Evolutionary conservation across 2,888 invertebrate genomes (phyloP).

Genomic region (Pegoplata infirma): DNA sequence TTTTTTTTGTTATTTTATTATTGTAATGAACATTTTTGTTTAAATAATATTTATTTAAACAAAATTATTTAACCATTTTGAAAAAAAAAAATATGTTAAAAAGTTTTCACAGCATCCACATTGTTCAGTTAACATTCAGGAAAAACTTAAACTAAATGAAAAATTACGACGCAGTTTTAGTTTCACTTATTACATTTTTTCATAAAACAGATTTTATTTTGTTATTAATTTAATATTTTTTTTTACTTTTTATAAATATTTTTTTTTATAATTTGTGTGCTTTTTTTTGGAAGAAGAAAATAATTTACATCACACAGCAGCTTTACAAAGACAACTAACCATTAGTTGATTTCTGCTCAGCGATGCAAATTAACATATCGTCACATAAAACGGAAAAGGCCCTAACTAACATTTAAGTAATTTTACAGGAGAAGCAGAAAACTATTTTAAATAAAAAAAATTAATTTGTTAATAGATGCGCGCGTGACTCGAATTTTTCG

Average conservation of each 20-base stretch:
- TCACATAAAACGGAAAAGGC: too few species aligned
- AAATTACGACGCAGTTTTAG: not conserved
- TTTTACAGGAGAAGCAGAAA: too few species aligned
- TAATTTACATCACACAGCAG: conserved; percentile 52
- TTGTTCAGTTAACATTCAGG: conserved; percentile 35
- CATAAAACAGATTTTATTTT: not conserved
- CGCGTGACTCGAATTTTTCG: too few species aligned
- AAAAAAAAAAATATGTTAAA: not conserved
- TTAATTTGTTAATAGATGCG: too few species aligned
- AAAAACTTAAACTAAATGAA: not conserved
- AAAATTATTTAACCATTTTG: not conserved
- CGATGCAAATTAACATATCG: not conserved
- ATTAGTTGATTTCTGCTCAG: conserved; percentile 7
- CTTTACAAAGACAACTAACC: conserved; percentile 50
- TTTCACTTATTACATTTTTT: not conserved
- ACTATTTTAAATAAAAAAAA: too few species aligned
- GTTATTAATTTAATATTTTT: not conserved
- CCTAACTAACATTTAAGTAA: too few species aligned
- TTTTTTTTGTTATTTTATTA: not conserved
- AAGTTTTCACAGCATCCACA: not conserved
- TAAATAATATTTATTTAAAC: not conserved
- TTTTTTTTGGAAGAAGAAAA: not conserved
- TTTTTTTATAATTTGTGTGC: conserved; percentile 13
- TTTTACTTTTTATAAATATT: not conserved
- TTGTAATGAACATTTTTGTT: not conserved